Evolutionary conservation across 2,888 invertebrate species (phyloP), one percentile per base, ranked within the genome.

Genomic region (Cheilosia vulpina): DNA sequence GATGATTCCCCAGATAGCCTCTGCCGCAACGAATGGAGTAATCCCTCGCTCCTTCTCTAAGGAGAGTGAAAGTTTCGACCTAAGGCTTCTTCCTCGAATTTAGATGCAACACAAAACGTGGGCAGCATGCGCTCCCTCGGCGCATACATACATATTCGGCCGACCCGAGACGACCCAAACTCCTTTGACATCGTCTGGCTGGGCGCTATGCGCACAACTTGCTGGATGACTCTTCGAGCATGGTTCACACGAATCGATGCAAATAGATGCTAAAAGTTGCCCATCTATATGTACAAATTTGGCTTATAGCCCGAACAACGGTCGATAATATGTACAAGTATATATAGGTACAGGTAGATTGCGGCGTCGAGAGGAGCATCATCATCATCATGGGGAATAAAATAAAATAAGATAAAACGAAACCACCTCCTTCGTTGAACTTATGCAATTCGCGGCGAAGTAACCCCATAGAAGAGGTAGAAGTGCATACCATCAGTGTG

Each of bases 1-100:
- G 80, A 79, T 85, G 80, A 80, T 85, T 76, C 80, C 80, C 84
- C 80, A 76, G 84, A 85, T 85, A 85, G 80, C 84, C 80, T 71
- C 63, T 52, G 11, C 68, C 24, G 11, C 45, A 57, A 63, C 73
- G 60, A 77, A 72, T 72, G 65, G 38, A 71, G 71, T 72, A 77
- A 82, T 82, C 63, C 81, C 27, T 75, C 31, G 21, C 13, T 38
- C 7, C 41, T 77, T 52, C 38, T 57, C 53, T 43, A 66, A 55
- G 66, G 58, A 79, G 63, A 84, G 83, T 84, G 83, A 84, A 84
- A 84, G 83, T 84, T 77, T 58, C 57, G n/a, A 55, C 66, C 65
- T 50, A 71, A 69, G 47, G 31, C 73, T 73, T 83, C 83, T 83
- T 83, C 73, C 68, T 78, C 83, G 72, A 84, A 82, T 73, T 79